Percentiles rank a stretch among this genome's conserved stretches.
Evolutionary conservation across 1,140 invertebrate genomes (phyloP).

Genomic region (Tetraneura akinire): DNA sequence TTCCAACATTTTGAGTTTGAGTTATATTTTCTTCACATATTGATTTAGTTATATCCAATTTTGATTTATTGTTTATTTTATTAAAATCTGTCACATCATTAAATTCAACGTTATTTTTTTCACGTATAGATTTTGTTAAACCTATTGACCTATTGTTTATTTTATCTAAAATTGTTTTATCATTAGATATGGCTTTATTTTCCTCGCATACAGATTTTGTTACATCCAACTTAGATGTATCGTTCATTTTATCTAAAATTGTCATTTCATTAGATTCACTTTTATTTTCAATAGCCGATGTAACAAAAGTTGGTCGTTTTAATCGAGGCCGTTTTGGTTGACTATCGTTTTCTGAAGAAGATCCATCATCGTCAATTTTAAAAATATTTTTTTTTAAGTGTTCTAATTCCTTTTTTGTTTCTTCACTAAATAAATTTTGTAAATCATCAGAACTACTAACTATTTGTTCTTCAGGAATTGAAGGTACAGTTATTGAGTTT

Average conservation of each 20-base stretch:
- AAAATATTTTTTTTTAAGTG: conserved; percentile 47
- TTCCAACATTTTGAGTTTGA: no score
- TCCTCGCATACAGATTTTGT: neutral
- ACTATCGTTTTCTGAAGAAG: conserved; percentile 48
- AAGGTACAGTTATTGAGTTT: neutral
- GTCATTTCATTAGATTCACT: neutral
- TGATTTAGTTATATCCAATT: no score
- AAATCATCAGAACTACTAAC: neutral
- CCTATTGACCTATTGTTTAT: neutral
- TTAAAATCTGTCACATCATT: neutral
- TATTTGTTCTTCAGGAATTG: neutral
- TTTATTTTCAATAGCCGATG: conserved; percentile 20
- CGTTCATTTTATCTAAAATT: conserved; percentile 3
- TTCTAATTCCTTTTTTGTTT: conserved; percentile 45
- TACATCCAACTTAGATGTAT: neutral
- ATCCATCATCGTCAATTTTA: conserved; percentile 47
- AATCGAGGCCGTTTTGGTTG: conserved; percentile 39
- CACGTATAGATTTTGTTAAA: neutral
- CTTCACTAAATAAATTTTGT: conserved; percentile 36
- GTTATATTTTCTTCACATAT: no score
- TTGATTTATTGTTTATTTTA: no score
- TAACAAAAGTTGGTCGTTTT: conserved; percentile 39
- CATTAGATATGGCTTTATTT: neutral
- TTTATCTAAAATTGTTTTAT: neutral
- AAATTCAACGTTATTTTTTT: no score